Conservation (phyloP, 2,113 vertebrate genomes). For the Oxyruncus cristatus region DNA sequence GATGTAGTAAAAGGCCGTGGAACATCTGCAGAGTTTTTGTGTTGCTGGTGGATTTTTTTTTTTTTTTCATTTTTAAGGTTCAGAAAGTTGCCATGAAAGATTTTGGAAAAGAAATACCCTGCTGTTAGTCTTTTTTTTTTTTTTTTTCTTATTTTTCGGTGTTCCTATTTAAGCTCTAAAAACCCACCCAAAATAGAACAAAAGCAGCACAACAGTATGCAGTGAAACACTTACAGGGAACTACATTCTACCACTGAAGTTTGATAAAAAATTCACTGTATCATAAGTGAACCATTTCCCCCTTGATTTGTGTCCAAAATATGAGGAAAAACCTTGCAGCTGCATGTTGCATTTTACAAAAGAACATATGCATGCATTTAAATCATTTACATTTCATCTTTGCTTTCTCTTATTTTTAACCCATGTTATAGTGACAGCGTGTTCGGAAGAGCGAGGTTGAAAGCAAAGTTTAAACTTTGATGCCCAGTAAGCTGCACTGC, state of each 20-base stretch:
- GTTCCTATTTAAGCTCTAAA: background rate
- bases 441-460: constrained; percentile 51
- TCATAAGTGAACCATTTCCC: constrained; percentile 50
- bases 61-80: background rate
- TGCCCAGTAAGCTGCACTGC: constrained; percentile 44
- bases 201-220: background rate
- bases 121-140: background rate
- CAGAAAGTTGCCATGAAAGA: background rate
- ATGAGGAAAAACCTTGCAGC: constrained; percentile 55
- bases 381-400: constrained; percentile 69
- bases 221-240: background rate
- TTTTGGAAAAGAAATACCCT: background rate
- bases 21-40: background rate
- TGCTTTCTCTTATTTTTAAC: constrained; percentile 64
- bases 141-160: background rate
- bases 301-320: constrained; percentile 67
- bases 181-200: background rate
- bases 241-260: constrained; percentile 4
- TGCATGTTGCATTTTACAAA: constrained; percentile 68
- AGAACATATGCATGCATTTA: constrained; percentile 63
- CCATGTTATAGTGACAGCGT: background rate
- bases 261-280: constrained; percentile 58
- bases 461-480: constrained; percentile 64
- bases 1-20: background rate
- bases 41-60: background rate